These are phyloP conservation scores for Heterotilapia buettikoferi DNA, from an alignment of 2,113 vertebrate species.

Conservation along the genomic window DNA sequence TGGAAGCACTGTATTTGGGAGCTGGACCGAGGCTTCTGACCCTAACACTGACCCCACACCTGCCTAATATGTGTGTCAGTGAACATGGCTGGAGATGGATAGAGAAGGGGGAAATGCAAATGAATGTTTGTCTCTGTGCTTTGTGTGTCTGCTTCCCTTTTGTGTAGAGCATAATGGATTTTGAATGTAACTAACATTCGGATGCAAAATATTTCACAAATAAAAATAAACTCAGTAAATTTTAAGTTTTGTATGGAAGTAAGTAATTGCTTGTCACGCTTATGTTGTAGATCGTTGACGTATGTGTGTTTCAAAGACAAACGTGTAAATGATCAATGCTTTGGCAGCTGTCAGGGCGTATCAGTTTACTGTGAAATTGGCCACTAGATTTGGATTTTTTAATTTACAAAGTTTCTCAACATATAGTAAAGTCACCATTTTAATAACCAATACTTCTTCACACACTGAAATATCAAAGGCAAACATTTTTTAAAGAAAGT, in stretches of 20 bases:
- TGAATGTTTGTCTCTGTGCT: background rate
- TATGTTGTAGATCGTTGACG: background rate
- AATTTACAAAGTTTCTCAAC: background rate
- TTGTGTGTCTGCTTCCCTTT: background rate
- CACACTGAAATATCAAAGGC: background rate
- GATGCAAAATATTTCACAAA: background rate
- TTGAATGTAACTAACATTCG: background rate
- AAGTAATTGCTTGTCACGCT: background rate
- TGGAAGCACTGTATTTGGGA: constrained; percentile 68
- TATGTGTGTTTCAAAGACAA: background rate
- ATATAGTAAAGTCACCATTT: background rate
- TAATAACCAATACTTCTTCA: background rate
- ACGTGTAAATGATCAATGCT: background rate
- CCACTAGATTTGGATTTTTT: background rate
- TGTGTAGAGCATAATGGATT: background rate
- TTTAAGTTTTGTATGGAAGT: background rate
- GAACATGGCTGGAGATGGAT: background rate
- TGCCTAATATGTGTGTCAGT: constrained; percentile 41
- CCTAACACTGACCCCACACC: constrained; percentile 64
- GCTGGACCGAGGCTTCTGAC: constrained; percentile 61
- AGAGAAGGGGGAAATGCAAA: background rate
- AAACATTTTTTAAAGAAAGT: background rate
- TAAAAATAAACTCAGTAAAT: background rate
- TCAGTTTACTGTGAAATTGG: background rate
- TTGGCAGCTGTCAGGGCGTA: background rate